Evolutionary conservation across 1,140 invertebrate species (phyloP).

Genomic region (Carcinoscorpius rotundicauda): DNA sequence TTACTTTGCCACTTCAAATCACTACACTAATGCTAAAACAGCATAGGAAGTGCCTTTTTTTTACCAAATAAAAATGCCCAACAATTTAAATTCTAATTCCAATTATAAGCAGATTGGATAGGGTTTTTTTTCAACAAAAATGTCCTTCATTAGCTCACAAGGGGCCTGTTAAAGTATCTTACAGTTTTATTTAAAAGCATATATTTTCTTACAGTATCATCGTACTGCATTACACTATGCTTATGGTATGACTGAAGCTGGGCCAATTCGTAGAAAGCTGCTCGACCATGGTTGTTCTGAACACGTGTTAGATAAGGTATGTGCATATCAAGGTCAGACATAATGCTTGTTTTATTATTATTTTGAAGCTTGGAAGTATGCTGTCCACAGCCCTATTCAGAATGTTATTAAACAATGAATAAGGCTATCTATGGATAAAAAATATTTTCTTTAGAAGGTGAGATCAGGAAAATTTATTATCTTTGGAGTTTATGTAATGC

Average conservation of each 20-base stretch:
- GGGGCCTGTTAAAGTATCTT: no score
- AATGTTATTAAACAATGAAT: no score
- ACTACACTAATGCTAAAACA: no score
- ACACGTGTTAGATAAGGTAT: slow-evolving; percentile 18
- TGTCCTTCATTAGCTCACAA: not conserved
- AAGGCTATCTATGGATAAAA: no score
- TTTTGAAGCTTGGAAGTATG: no score
- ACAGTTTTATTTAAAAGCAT: no score
- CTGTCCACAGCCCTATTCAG: no score
- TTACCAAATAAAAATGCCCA: not conserved
- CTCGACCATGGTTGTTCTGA: slow-evolving; percentile 15
- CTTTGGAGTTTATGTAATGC: not conserved
- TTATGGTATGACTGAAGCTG: slow-evolving; percentile 7
- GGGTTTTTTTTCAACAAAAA: not conserved
- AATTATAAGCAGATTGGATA: not conserved
- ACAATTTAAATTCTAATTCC: not conserved
- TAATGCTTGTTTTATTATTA: no score
- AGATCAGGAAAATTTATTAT: not conserved
- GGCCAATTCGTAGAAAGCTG: slow-evolving; percentile 9
- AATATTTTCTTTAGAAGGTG: not conserved
- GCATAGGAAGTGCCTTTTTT: no score
- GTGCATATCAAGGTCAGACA: not conserved
- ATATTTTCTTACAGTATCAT: slow-evolving; percentile 8
- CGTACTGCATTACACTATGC: slow-evolving; percentile 17
- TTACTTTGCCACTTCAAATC: no score